These are phyloP conservation scores for Heloderma charlesbogerti DNA, from an alignment of 2,113 vertebrate species.

Conservation along the genomic window DNA sequence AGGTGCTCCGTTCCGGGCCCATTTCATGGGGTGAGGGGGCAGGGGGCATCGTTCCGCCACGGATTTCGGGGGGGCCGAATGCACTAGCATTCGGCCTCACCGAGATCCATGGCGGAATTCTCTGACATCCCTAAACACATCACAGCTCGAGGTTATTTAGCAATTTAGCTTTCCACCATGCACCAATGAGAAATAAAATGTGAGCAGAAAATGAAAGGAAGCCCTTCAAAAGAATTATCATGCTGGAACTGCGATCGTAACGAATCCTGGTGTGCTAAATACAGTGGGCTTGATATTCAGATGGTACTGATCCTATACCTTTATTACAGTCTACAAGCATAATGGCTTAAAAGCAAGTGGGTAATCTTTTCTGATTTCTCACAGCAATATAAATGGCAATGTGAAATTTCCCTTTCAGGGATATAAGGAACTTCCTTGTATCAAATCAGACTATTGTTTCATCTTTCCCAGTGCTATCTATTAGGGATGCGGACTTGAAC, in stretches of 20 bases:
- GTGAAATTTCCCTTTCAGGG: conserved; percentile 6
- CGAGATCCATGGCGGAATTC: too few relatives aligned
- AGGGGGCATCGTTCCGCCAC: too few relatives aligned
- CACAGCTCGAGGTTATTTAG: conserved; percentile 54
- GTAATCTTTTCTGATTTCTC: conserved; percentile 9
- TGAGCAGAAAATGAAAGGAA: conserved; percentile 56
- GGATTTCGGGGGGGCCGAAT: too few relatives aligned
- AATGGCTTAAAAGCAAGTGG: not conserved
- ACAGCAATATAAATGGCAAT: not conserved
- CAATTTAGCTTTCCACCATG: conserved; percentile 62
- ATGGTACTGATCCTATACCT: conserved; percentile 17
- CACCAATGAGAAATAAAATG: conserved; percentile 60
- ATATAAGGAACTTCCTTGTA: not conserved
- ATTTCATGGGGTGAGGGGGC: too few relatives aligned
- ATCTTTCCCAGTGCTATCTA: conserved; percentile 4
- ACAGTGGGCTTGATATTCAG: not conserved
- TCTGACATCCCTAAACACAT: too few relatives aligned
- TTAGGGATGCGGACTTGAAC: not conserved
- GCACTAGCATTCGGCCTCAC: too few relatives aligned
- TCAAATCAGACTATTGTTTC: not conserved
- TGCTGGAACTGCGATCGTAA: conserved; percentile 31
- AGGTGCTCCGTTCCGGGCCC: too few relatives aligned
- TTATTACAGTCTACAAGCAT: not conserved
- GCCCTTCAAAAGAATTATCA: conserved; percentile 50
- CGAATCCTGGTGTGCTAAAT: conserved; percentile 27